Conservation (phyloP, 2,113 vertebrate species). For the Chaetodon trifascialis region DNA sequence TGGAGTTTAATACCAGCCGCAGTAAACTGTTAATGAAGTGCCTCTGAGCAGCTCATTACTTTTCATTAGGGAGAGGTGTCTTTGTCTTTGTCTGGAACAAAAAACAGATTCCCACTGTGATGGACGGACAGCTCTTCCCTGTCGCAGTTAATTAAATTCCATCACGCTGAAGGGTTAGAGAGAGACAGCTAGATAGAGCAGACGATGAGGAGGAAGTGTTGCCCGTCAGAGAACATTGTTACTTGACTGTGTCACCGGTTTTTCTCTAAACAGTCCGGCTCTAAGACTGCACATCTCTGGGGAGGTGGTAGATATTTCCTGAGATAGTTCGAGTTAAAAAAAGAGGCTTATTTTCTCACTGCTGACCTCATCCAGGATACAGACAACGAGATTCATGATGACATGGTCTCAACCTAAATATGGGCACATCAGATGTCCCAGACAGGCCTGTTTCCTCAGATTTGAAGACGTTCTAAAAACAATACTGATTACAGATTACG, state of each 20-base stretch:
- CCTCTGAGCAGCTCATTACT: slow-evolving; percentile 46
- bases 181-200: neutral
- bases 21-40: slow-evolving; percentile 40
- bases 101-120: slow-evolving; percentile 55
- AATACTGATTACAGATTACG: slow-evolving; percentile 32
- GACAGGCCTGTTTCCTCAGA: slow-evolving; percentile 58
- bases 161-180: slow-evolving; percentile 41
- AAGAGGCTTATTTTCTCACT: slow-evolving; percentile 29
- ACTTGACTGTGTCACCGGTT: slow-evolving; percentile 44
- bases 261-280: slow-evolving; percentile 35
- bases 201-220: slow-evolving; percentile 27
- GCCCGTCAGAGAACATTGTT: slow-evolving; percentile 38
- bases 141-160: slow-evolving; percentile 65
- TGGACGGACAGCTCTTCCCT: slow-evolving; percentile 28
- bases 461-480: slow-evolving; percentile 56
- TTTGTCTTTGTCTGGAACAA: slow-evolving; percentile 53
- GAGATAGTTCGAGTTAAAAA: slow-evolving; percentile 55
- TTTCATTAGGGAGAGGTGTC: slow-evolving; percentile 57
- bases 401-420: slow-evolving; percentile 55
- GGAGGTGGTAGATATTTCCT: slow-evolving; percentile 64
- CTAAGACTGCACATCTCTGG: slow-evolving; percentile 36
- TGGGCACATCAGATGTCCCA: slow-evolving; percentile 42
- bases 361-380: slow-evolving; percentile 42
- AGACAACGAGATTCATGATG: slow-evolving; percentile 56
- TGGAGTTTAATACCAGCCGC: slow-evolving; percentile 20